Evolutionary conservation across 2,888 invertebrate genomes (phyloP).

Genomic region (Cephus runcator): DNA sequence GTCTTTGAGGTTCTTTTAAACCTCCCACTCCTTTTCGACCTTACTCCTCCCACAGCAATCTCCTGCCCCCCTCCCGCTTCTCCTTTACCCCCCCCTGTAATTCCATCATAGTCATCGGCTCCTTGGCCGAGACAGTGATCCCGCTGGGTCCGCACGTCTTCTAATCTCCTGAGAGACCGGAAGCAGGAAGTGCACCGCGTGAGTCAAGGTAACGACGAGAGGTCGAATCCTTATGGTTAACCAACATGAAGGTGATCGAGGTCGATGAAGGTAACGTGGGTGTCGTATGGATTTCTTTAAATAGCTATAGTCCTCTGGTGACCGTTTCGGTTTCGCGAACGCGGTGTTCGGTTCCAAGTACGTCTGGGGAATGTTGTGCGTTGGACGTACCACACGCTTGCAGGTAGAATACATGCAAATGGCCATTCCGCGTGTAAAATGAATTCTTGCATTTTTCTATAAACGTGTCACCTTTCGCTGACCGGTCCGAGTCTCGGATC

Average conservation of each 20-base stretch:
- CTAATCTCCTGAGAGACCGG: not conserved
- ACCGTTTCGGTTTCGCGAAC: slow-evolving; percentile 48
- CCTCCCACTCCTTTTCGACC: slow-evolving; percentile 18
- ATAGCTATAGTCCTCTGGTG: slow-evolving; percentile 46
- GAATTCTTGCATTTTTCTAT: not conserved
- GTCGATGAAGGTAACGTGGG: slow-evolving; percentile 35
- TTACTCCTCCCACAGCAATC: slow-evolving; percentile 13
- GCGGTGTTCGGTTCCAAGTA: slow-evolving; percentile 49
- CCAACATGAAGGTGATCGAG: slow-evolving; percentile 12
- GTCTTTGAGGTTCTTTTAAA: slow-evolving; percentile 55
- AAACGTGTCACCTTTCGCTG: slow-evolving; percentile 35
- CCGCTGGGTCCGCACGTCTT: not conserved
- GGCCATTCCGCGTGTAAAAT: not conserved
- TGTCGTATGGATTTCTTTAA: slow-evolving; percentile 41
- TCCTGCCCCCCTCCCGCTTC: not conserved
- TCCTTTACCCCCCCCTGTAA: not conserved
- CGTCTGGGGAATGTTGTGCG: slow-evolving; percentile 38
- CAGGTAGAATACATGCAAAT: not conserved
- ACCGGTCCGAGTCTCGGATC: slow-evolving; percentile 21
- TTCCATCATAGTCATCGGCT: not conserved
- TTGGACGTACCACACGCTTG: slow-evolving; percentile 6
- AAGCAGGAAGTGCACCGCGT: not conserved
- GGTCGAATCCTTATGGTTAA: not conserved
- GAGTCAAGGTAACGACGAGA: not conserved
- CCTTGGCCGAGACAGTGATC: not conserved